phyloP scores from a whole-genome alignment of 2,888 invertebrate species.

The Deilephila porcellus region DNA sequence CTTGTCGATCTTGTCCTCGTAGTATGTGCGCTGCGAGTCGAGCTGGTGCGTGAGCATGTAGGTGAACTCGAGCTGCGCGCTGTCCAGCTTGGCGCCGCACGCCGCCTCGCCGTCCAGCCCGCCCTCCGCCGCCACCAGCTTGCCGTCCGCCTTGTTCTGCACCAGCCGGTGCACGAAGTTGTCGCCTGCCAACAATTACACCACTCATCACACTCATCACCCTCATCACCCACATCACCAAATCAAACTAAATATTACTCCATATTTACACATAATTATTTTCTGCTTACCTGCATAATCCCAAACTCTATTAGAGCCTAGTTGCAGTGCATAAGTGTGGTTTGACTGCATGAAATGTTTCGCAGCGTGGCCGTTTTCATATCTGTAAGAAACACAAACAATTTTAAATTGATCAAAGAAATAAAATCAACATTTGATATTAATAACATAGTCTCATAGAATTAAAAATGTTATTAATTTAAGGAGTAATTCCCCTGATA shows the following conservation, averaged over 20 bases:
- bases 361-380: constrained; percentile 95
- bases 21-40: constrained; percentile 96
- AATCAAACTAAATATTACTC: not conserved
- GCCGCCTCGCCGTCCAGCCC: constrained; percentile 84
- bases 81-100: constrained; percentile 90
- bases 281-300: constrained; percentile 96
- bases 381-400: constrained; percentile 55
- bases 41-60: constrained; percentile 97
- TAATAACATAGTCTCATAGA: too few relatives aligned
- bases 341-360: constrained; percentile 97
- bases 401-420: not conserved
- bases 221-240: too few relatives aligned
- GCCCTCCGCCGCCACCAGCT: constrained; percentile 93
- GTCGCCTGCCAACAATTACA: constrained; percentile 85
- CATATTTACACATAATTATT: not conserved
- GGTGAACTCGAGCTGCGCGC: constrained; percentile 98
- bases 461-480: too few relatives aligned
- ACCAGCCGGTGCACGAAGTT: constrained; percentile 98
- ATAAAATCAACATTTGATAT: too few relatives aligned
- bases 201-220: not conserved
- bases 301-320: constrained; percentile 99
- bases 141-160: constrained; percentile 98
- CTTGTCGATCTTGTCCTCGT: constrained; percentile 89
- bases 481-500: too few relatives aligned
- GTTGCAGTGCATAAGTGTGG: constrained; percentile 98